phyloP scores from a whole-genome alignment of 2,797 vertebrate species.

The Sardinella longiceps region DNA sequence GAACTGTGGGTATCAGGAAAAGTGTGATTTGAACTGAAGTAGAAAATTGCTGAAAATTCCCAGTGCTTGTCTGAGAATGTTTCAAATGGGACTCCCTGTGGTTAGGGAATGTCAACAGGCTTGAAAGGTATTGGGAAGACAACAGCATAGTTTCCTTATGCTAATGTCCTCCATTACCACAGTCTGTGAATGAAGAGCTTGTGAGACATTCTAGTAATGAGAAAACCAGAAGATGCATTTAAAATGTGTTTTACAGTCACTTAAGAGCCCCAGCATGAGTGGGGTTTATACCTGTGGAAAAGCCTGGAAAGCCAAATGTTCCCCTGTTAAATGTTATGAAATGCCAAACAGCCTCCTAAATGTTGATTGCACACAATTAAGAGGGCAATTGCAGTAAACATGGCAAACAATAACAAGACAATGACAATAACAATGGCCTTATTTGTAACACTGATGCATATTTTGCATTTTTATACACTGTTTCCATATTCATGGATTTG shows the following conservation, averaged over 20 bases:
- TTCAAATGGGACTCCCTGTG: conserved; percentile 54
- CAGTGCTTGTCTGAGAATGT: conserved; percentile 56
- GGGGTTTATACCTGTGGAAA: conserved; percentile 24
- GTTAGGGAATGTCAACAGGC: conserved; percentile 48
- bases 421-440: not conserved
- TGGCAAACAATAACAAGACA: not conserved
- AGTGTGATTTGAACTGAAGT: conserved; percentile 40
- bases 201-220: conserved; percentile 62
- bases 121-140: conserved; percentile 60
- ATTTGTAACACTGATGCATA: not conserved
- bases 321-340: not conserved
- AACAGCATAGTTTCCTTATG: conserved; percentile 57
- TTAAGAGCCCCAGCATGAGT: conserved; percentile 59
- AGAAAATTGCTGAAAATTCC: conserved; percentile 58
- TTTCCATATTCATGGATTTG: not conserved
- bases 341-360: not conserved
- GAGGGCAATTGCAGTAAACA: not conserved
- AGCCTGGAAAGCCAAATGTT: not conserved
- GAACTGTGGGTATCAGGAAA: conserved; percentile 40
- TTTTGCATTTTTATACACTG: not conserved
- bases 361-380: conserved; percentile 9
- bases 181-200: conserved; percentile 47
- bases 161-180: conserved; percentile 64
- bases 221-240: conserved; percentile 72
- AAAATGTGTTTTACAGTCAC: conserved; percentile 66